A percentile compares a stretch with the other conserved stretches of the same genome.
These are phyloP conservation scores for Hippocampus guttulatus DNA, from an alignment of 2,113 vertebrate genomes.

Conservation along the genomic window DNA sequence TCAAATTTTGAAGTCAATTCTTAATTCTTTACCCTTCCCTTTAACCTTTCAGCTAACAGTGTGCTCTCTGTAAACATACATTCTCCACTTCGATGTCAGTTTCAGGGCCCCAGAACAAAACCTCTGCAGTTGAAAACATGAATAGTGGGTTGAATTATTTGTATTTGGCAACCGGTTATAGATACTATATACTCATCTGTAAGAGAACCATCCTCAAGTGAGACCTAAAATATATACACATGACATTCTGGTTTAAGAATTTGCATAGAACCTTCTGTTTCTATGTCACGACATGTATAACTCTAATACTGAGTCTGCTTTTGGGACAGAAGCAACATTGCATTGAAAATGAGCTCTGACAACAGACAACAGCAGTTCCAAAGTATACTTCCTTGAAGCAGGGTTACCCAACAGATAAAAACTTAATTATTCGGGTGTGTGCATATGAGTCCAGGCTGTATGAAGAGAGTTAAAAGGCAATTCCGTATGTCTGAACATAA, in stretches of 20 bases:
- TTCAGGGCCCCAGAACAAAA: slow-evolving; percentile 43
- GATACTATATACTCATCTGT: slow-evolving; percentile 65
- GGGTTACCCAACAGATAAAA: slow-evolving; percentile 53
- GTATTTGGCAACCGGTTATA: slow-evolving; percentile 65
- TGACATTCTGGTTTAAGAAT: slow-evolving; percentile 67
- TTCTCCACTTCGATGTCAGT: slow-evolving; percentile 48
- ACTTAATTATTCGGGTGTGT: slow-evolving; percentile 18
- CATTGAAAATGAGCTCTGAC: slow-evolving; percentile 47
- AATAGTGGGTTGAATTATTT: slow-evolving; percentile 51
- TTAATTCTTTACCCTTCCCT: slow-evolving; percentile 47
- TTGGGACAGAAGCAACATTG: slow-evolving; percentile 57
- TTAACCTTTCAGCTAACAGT: slow-evolving; percentile 56
- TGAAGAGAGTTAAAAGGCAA: slow-evolving; percentile 69
- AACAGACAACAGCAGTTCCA: slow-evolving; percentile 56
- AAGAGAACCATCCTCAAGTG: slow-evolving; percentile 51
- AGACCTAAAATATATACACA: slow-evolving; percentile 61
- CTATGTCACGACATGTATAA: slow-evolving; percentile 65
- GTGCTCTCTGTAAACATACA: slow-evolving; percentile 52
- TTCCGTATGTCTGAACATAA: slow-evolving; percentile 61
- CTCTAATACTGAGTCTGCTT: slow-evolving; percentile 60
- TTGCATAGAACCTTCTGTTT: slow-evolving; percentile 77
- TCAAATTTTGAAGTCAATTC: slow-evolving; percentile 42
- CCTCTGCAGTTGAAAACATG: slow-evolving; percentile 48
- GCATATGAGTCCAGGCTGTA: slow-evolving; percentile 51
- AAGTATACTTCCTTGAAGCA: slow-evolving; percentile 53